Evolutionary conservation across 2,797 vertebrate genomes (phyloP).

Genomic region (Rhyacichthys aspro): DNA sequence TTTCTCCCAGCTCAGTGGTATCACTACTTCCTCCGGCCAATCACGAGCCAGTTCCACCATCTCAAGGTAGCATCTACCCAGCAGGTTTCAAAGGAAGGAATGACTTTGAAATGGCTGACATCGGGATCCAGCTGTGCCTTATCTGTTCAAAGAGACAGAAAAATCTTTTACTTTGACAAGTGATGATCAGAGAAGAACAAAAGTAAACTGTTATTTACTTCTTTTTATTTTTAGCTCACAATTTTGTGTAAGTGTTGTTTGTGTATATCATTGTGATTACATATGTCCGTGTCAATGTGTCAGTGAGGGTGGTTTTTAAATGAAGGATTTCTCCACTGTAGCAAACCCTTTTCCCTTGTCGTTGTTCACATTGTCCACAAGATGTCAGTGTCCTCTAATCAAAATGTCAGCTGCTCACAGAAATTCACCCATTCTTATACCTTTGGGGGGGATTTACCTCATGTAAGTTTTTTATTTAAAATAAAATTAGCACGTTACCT

Average conservation of each 20-base stretch:
- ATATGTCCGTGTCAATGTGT: conserved; percentile 3
- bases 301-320: not conserved
- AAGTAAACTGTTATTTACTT: not conserved
- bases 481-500: too few species aligned
- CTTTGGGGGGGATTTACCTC: not conserved
- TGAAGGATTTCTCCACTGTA: not conserved
- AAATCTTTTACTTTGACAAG: not conserved
- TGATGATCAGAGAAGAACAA: too few species aligned
- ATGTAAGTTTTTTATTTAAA: not conserved
- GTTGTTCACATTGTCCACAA: conserved; percentile 51
- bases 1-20: conserved; percentile 93
- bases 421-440: conserved; percentile 5
- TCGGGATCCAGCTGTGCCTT: conserved; percentile 14
- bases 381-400: conserved; percentile 66
- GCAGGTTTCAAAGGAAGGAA: conserved; percentile 1
- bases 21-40: conserved; percentile 91
- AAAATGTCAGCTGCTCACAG: conserved; percentile 13
- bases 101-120: conserved; percentile 2
- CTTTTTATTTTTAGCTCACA: not conserved
- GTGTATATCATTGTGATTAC: not conserved
- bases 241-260: not conserved
- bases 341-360: not conserved
- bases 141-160: not conserved
- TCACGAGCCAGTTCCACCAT: conserved; percentile 89
- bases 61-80: conserved; percentile 86